Evolutionary conservation across 1,140 invertebrate species (phyloP).

Genomic region (Conus betulinus): DNA sequence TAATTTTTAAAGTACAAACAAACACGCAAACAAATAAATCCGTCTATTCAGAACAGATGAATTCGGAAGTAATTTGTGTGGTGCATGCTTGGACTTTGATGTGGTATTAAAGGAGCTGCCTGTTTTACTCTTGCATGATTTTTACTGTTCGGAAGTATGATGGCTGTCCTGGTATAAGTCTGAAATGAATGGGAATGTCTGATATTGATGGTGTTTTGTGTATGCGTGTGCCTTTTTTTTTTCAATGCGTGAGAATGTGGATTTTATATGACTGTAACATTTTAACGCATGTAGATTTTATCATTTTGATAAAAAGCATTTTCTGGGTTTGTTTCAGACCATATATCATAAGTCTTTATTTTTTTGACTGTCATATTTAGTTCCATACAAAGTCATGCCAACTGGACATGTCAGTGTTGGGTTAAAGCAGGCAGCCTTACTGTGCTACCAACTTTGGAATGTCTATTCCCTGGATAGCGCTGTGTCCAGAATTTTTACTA

Average conservation of each 20-base stretch:
- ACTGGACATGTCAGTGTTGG: neutral
- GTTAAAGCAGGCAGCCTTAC: neutral
- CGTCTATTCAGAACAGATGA: too few relatives aligned
- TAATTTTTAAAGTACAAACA: too few relatives aligned
- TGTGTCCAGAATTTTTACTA: neutral
- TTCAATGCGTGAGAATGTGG: neutral
- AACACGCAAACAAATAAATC: too few relatives aligned
- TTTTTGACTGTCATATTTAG: neutral
- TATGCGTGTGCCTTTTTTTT: neutral
- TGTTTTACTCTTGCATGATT: slow-evolving; percentile 17
- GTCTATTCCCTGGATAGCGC: neutral
- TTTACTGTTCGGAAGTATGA: neutral
- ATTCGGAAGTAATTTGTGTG: neutral
- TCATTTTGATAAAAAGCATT: neutral
- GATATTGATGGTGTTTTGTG: neutral
- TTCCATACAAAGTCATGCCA: neutral
- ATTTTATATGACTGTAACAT: neutral
- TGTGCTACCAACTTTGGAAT: neutral
- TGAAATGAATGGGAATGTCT: neutral
- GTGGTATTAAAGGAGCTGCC: neutral
- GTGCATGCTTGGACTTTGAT: neutral
- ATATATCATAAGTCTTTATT: neutral
- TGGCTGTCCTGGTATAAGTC: neutral
- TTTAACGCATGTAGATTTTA: neutral
- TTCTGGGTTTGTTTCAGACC: neutral